Percentiles rank a stretch among this genome's conserved stretches.
Conservation (phyloP, 2,113 vertebrate species). For the Ranitomeya imitator region DNA sequence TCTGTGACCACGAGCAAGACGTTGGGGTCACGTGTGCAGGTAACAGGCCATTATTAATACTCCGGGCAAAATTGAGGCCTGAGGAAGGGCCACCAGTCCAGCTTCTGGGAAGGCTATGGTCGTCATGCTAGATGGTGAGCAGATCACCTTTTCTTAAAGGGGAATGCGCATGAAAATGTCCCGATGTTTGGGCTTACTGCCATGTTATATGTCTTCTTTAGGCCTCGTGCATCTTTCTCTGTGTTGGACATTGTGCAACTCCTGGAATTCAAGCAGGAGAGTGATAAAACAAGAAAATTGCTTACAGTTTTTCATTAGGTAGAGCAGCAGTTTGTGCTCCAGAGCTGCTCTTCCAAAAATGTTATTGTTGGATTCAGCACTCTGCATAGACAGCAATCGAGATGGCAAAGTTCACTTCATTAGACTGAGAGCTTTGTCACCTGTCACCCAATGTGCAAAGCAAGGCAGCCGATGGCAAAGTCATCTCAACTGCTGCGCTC, state of each 20-base stretch:
- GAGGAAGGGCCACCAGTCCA: background rate
- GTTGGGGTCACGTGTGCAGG: background rate
- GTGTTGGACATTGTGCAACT: background rate
- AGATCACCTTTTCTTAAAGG: too few relatives aligned
- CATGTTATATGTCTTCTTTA: background rate
- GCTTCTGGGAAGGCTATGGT: too few relatives aligned
- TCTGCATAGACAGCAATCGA: too few relatives aligned
- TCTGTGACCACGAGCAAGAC: slow-evolving; percentile 1
- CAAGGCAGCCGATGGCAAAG: too few relatives aligned
- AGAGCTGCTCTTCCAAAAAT: background rate
- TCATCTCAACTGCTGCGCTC: too few relatives aligned
- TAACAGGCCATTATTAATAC: background rate
- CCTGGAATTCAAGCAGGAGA: background rate
- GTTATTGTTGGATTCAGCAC: too few relatives aligned
- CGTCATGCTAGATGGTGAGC: too few relatives aligned
- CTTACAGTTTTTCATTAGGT: background rate
- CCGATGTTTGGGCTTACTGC: background rate
- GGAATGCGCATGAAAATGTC: too few relatives aligned
- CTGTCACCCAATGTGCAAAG: too few relatives aligned
- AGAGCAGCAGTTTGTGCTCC: background rate
- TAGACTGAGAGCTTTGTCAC: too few relatives aligned
- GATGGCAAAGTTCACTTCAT: too few relatives aligned
- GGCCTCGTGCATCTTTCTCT: background rate
- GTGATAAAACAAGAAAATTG: background rate
- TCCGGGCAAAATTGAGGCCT: background rate